Percentiles rank a stretch among this genome's conserved stretches.
These are phyloP conservation scores for Erebia aethiops DNA, from an alignment of 2,888 invertebrate genomes.

Conservation along the genomic window DNA sequence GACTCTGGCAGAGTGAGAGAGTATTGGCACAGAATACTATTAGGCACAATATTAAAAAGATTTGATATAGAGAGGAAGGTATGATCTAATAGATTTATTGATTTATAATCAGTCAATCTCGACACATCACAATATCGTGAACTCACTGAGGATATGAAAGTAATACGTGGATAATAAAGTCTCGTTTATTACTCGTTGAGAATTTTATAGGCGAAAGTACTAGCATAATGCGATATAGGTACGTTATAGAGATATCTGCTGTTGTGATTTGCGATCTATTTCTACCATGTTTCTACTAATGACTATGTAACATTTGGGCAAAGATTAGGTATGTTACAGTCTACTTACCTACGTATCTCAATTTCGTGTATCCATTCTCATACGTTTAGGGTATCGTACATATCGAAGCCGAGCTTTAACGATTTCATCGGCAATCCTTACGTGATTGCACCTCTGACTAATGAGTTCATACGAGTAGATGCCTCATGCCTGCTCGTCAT, in stretches of 20 bases:
- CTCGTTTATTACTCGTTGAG: slow-evolving; percentile 11
- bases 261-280: slow-evolving; percentile 54
- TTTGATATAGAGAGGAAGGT: background rate
- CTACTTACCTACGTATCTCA: no score
- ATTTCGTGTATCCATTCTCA: no score
- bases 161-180: slow-evolving; percentile 10
- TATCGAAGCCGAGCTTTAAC: no score
- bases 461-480: no score
- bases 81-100: slow-evolving; percentile 4
- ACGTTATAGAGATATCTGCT: slow-evolving; percentile 45
- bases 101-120: background rate
- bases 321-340: no score
- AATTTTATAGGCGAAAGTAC: slow-evolving; percentile 48
- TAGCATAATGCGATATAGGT: slow-evolving; percentile 36
- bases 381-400: no score
- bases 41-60: background rate
- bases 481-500: no score
- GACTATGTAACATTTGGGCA: no score
- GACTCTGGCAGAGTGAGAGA: no score
- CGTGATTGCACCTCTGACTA: no score
- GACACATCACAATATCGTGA: slow-evolving; percentile 13
- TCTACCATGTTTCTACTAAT: slow-evolving; percentile 1
- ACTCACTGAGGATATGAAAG: slow-evolving; percentile 32
- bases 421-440: no score
- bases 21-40: no score